A percentile compares a stretch with the other conserved stretches of the same genome.
These are phyloP conservation scores for Monomorium pharaonis DNA, from an alignment of 1,140 invertebrate species.

Conservation along the genomic window DNA sequence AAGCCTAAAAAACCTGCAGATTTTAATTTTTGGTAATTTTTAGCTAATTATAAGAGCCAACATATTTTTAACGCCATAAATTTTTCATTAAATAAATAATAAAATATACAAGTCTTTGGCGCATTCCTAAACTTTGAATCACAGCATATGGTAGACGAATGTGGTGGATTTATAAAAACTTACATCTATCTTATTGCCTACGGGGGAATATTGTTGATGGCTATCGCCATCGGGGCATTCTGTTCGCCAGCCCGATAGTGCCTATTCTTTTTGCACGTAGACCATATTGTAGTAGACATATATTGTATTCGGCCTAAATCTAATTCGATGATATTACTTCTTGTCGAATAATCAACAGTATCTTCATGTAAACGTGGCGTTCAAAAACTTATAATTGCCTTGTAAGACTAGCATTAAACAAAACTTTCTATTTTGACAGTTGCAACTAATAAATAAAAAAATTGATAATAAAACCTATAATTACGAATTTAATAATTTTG, in stretches of 20 bases:
- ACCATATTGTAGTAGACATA: no score
- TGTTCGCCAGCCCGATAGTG: conserved; percentile 24
- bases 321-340: conserved; percentile 53
- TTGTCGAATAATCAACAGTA: conserved; percentile 9
- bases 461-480: neutral
- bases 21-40: no score
- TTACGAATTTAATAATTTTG: neutral
- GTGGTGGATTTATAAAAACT: conserved; percentile 62
- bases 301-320: conserved; percentile 51
- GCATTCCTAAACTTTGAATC: neutral
- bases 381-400: neutral
- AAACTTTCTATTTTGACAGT: neutral
- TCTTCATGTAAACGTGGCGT: neutral
- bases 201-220: conserved; percentile 55
- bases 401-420: neutral
- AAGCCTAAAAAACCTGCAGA: no score
- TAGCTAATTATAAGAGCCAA: no score
- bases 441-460: neutral
- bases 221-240: conserved; percentile 18
- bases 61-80: no score
- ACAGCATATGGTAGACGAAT: conserved; percentile 68
- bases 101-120: neutral
- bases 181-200: conserved; percentile 20
- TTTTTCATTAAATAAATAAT: neutral
- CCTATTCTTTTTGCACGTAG: conserved; percentile 43